phyloP scores from a whole-genome alignment of 2,797 vertebrate genomes.

The Myotis findleyi region DNA sequence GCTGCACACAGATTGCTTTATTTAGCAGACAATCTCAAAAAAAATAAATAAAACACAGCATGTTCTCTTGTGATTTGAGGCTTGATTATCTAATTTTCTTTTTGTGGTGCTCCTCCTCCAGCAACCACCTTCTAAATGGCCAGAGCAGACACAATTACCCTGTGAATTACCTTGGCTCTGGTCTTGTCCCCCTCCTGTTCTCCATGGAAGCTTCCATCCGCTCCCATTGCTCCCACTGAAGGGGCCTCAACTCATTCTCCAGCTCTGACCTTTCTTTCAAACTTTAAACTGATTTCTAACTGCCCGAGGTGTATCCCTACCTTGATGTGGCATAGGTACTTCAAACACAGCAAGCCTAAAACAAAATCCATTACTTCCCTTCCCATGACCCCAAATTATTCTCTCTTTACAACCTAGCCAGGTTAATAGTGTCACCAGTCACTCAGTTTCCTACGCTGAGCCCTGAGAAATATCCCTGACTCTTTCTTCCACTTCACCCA shows the following conservation, averaged over 20 bases:
- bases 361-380: background rate
- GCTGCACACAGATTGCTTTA: slow-evolving; percentile 63
- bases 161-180: background rate
- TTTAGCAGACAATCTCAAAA: slow-evolving; percentile 67
- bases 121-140: slow-evolving; percentile 60
- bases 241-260: background rate
- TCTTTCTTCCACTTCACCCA: background rate
- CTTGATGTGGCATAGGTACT: background rate
- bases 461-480: background rate
- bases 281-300: background rate
- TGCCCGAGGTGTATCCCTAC: background rate
- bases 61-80: slow-evolving; percentile 65
- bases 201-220: background rate
- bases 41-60: background rate
- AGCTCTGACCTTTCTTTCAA: background rate
- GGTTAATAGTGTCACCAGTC: background rate
- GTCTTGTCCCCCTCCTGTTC: background rate
- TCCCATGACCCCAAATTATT: background rate
- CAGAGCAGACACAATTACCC: background rate
- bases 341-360: background rate
- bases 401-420: background rate
- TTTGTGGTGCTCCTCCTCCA: slow-evolving; percentile 48
- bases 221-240: background rate
- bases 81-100: slow-evolving; percentile 72
- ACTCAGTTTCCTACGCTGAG: slow-evolving; percentile 5